Evolutionary conservation across 2,113 vertebrate genomes (phyloP).

Genomic region (Erinaceus europaeus): DNA sequence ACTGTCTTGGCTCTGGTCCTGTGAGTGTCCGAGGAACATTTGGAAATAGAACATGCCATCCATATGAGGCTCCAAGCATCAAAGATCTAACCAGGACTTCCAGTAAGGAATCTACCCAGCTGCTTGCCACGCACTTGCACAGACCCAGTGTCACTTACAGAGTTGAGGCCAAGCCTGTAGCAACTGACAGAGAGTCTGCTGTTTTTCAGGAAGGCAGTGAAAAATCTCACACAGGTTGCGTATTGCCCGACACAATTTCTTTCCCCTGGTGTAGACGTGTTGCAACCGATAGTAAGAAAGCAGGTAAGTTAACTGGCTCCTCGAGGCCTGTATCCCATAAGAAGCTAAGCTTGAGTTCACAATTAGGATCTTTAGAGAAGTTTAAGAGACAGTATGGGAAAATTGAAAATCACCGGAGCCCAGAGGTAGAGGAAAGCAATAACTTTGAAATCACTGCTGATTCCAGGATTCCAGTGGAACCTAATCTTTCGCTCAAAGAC

Average conservation of each 20-base stretch:
- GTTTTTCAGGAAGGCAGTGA: slow-evolving; percentile 19
- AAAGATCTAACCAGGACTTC: slow-evolving; percentile 48
- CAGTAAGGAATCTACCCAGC: slow-evolving; percentile 54
- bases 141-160: slow-evolving; percentile 20
- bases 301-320: slow-evolving; percentile 34
- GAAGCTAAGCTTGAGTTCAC: slow-evolving; percentile 79
- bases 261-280: slow-evolving; percentile 23
- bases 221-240: not conserved
- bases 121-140: not conserved
- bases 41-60: slow-evolving; percentile 57
- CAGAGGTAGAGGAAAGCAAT: not conserved
- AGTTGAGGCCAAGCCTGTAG: slow-evolving; percentile 41
- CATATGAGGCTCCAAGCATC: slow-evolving; percentile 25
- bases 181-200: not conserved
- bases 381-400: slow-evolving; percentile 90
- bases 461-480: slow-evolving; percentile 32
- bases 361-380: slow-evolving; percentile 89
- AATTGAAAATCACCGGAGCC: not conserved
- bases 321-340: slow-evolving; percentile 40
- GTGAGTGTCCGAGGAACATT: slow-evolving; percentile 67
- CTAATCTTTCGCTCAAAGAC: slow-evolving; percentile 48
- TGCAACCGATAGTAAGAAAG: slow-evolving; percentile 57
- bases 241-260: slow-evolving; percentile 14
- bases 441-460: not conserved
- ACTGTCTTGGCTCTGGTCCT: slow-evolving; percentile 72